Conservation (phyloP, 2,113 vertebrate genomes). For the Danionella cerebrum region DNA sequence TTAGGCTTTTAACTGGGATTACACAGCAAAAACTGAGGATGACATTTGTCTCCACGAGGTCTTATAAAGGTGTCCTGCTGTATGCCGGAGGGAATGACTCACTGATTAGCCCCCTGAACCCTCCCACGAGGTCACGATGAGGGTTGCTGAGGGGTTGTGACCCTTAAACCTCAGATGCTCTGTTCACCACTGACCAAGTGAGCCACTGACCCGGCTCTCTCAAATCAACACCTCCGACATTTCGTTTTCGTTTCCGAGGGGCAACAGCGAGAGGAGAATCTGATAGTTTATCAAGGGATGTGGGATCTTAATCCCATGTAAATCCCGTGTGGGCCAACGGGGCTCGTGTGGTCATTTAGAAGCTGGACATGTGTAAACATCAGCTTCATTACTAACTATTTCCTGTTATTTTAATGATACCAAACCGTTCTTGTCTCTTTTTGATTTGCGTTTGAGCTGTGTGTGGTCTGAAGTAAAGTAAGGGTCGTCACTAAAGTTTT, state of each 20-base stretch:
- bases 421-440: neutral
- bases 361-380: no score
- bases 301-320: slow-evolving; percentile 69
- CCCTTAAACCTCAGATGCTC: neutral
- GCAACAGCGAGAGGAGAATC: slow-evolving; percentile 22
- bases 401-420: neutral
- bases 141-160: neutral
- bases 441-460: neutral
- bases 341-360: slow-evolving; percentile 55
- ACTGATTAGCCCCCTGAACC: neutral
- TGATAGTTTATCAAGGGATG: slow-evolving; percentile 57
- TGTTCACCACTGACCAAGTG: neutral
- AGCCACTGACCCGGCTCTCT: neutral
- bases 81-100: slow-evolving; percentile 5
- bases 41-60: neutral
- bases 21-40: neutral
- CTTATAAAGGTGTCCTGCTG: neutral
- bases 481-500: neutral
- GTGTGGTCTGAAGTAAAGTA: slow-evolving; percentile 37
- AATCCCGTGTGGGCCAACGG: slow-evolving; percentile 42
- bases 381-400: no score
- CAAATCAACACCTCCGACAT: neutral
- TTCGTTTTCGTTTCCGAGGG: neutral
- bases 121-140: slow-evolving; percentile 17
- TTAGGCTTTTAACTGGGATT: no score